Conservation (phyloP, 2,113 vertebrate genomes). For the Phalacrocorax pelagicus region DNA sequence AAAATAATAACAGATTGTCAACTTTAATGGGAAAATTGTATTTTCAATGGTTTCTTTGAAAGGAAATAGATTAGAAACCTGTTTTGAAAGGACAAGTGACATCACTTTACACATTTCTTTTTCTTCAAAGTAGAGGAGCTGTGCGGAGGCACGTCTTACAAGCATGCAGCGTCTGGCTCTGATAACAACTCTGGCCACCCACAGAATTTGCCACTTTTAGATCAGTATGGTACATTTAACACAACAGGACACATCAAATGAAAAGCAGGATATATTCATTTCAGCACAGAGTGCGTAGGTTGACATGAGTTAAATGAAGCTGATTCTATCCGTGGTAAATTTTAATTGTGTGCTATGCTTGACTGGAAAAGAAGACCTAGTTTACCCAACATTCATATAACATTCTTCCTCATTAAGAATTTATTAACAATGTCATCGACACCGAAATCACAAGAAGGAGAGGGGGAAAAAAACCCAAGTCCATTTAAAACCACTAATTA, state of each 20-base stretch:
- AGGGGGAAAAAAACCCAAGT: not conserved
- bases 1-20: not conserved
- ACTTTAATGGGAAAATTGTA: not conserved
- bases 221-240: not conserved
- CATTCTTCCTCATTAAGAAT: not conserved
- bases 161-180: not conserved
- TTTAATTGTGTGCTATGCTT: not conserved
- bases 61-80: not conserved
- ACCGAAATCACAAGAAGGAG: not conserved
- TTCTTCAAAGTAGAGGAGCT: not conserved
- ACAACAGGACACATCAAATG: not conserved
- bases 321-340: not conserved
- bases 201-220: slow-evolving; percentile 21
- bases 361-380: not conserved
- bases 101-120: not conserved
- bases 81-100: not conserved
- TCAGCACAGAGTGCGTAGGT: not conserved
- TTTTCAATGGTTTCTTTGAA: not conserved
- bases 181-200: not conserved
- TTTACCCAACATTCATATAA: not conserved
- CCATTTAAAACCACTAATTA: slow-evolving; percentile 15
- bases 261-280: not conserved
- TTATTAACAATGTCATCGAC: not conserved
- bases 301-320: slow-evolving; percentile 3
- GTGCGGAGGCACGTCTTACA: not conserved